Conservation (phyloP, 2,797 vertebrate genomes). For the Ambastaia sidthimunki region DNA sequence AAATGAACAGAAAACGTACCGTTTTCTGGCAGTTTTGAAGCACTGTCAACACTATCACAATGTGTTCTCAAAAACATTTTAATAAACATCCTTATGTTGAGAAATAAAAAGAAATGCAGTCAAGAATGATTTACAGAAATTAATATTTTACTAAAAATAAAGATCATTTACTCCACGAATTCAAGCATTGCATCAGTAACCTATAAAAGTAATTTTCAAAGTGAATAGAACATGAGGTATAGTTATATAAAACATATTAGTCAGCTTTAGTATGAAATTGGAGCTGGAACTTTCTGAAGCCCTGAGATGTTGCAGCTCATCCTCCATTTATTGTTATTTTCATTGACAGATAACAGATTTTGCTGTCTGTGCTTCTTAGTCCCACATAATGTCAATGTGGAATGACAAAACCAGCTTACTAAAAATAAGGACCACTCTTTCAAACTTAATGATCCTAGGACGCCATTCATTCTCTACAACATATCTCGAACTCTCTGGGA, state of each 20-base stretch:
- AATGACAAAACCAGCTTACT: background rate
- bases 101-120: background rate
- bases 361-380: background rate
- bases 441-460: background rate
- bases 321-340: background rate
- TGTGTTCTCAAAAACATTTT: background rate
- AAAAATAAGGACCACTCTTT: background rate
- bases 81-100: background rate
- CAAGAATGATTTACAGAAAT: background rate
- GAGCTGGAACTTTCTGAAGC: conserved; percentile 1
- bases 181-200: background rate
- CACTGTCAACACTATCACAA: background rate
- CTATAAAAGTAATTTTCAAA: too few relatives aligned
- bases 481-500: conserved; percentile 81
- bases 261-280: background rate
- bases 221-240: background rate
- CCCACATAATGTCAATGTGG: background rate
- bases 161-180: background rate
- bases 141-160: background rate
- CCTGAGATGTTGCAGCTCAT: conserved; percentile 23
- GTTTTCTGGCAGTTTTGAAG: too few relatives aligned
- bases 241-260: background rate
- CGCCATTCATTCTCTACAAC: conserved; percentile 70
- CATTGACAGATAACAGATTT: background rate
- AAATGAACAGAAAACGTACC: too few relatives aligned